A percentile compares a stretch with the other conserved stretches of the same genome.
Evolutionary conservation across 2,888 invertebrate species (phyloP).

Genomic region (Lasioglossum pauxillum): DNA sequence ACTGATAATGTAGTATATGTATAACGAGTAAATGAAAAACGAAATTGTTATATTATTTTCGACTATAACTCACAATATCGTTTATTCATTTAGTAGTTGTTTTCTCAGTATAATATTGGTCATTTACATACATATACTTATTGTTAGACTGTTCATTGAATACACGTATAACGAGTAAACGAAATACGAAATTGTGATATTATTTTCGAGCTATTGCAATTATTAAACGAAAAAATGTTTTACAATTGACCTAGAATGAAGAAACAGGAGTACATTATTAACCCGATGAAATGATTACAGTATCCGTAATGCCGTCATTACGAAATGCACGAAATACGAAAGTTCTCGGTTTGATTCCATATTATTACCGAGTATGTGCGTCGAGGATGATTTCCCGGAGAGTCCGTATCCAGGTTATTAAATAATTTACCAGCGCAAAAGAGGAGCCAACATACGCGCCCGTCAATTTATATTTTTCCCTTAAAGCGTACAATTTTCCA

Average conservation of each 20-base stretch:
- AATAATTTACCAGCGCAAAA: background rate
- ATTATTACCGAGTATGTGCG: background rate
- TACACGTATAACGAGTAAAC: background rate
- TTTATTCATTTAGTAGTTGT: background rate
- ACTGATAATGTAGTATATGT: no score
- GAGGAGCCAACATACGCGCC: background rate
- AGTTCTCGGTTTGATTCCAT: background rate
- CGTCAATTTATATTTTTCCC: background rate
- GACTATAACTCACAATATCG: no score
- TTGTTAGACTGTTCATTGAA: background rate
- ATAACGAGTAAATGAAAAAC: no score
- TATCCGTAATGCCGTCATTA: background rate
- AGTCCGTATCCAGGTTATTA: background rate
- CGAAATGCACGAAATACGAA: background rate
- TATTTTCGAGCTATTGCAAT: background rate
- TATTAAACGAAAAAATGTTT: background rate
- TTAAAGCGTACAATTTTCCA: conserved; percentile 15
- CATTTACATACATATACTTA: no score
- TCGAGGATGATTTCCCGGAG: background rate
- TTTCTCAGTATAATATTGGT: no score
- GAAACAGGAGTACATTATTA: background rate
- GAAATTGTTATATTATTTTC: no score
- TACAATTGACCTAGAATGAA: background rate
- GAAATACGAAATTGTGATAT: background rate
- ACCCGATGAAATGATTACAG: background rate